A percentile compares a stretch with the other conserved stretches of the same genome.
Evolutionary conservation across 2,888 invertebrate genomes (phyloP).

Genomic region (Crocallis elinguaria): DNA sequence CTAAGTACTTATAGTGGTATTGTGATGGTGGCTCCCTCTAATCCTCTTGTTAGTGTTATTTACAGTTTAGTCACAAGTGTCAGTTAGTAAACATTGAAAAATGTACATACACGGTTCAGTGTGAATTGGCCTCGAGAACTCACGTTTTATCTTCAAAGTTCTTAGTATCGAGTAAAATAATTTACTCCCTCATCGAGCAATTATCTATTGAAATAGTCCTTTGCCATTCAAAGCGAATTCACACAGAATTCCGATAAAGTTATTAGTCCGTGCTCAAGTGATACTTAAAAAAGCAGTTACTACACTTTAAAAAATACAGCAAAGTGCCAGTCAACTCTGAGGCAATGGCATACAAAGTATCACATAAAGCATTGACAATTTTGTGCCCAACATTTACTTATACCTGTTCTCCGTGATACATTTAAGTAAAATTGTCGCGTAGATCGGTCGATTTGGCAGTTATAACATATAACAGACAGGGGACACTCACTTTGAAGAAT

Average conservation of each 20-base stretch:
- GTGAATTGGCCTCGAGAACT: constrained; percentile 28
- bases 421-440: constrained; percentile 6
- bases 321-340: no score
- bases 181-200: constrained; percentile 35
- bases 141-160: constrained; percentile 30
- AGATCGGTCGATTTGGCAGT: constrained; percentile 19
- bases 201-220: constrained; percentile 32
- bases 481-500: constrained; percentile 77
- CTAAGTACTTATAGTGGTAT: neutral
- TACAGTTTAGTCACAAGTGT: constrained; percentile 18
- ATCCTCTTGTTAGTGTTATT: constrained; percentile 12
- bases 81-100: constrained; percentile 1
- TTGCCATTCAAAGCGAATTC: constrained; percentile 36
- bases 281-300: constrained; percentile 26
- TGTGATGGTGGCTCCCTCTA: neutral
- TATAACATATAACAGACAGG: constrained; percentile 36
- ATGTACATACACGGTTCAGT: constrained; percentile 6
- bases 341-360: neutral
- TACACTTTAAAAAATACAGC: no score
- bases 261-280: constrained; percentile 28
- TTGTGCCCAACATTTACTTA: neutral
- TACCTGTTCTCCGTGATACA: constrained; percentile 1
- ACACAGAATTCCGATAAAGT: constrained; percentile 29
- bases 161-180: constrained; percentile 34
- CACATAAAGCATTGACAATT: neutral